Base-by-base conservation (phyloP, 2,113 vertebrate species). In the Pterocles orientalis region DNA sequence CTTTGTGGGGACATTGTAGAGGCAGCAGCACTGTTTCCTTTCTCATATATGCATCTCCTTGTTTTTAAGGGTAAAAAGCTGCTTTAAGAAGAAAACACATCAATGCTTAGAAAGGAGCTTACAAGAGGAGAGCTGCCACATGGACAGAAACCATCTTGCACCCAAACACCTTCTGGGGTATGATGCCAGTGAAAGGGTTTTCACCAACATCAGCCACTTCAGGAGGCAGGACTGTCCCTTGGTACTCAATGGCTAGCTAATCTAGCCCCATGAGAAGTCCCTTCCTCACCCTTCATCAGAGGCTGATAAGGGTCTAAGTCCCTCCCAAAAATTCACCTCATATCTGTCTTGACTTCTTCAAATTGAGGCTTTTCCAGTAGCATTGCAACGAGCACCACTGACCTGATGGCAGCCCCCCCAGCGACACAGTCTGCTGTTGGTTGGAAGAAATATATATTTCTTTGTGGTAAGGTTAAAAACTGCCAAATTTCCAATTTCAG, bases 1-100 rank as follows among this genome's bases (percentile, higher is more conserved):
- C 80, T 88, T 94, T 94, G 77, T 82, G 83, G 17, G 56, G 33
- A 91, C 36, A 51, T 5, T 31, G 53, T 50, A 77, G 76, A 96
- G 57, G 81, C 57, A 94, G 83, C 61, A 57, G 61, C 54, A 56
- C 65, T 41, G 77, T 31, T 65, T 91, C n/a, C 56, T 45, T 90
- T 76, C 62, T 70, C 39, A 68, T 73, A 56, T 66, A 43, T 0
- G 4, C 26, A 61, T 33, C 17, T 47, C 58, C 62, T 78, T 76
- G 65, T 9, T 93, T 90, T 62, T 33, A 66, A 90, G 39, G 36
- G 61, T 45, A 93, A 75, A 91, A 94, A 76, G 50, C 73, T 69
- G 34, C 54, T 92, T 50, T 65, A 82, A 75, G 62, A 75, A 92
- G 36, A 58, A 65, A 45, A 76, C 23, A 47, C 33, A 45, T 15